Evolutionary conservation across 2,113 vertebrate genomes (phyloP), one percentile per base, ranked within the genome.

Genomic region (Melanerpes formicivorus): DNA sequence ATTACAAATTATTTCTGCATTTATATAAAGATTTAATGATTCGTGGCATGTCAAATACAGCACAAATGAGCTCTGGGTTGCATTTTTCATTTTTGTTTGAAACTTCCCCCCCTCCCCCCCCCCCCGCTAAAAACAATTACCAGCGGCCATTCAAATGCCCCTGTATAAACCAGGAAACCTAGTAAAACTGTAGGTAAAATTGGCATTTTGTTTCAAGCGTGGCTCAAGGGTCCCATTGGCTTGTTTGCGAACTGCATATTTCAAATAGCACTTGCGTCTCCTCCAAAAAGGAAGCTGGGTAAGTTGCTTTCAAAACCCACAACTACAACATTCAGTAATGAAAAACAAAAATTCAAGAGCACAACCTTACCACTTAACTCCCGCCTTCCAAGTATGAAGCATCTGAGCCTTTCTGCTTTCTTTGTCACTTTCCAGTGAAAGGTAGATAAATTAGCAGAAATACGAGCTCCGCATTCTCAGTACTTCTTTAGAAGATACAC

Each of bases 151-250:
- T 95, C 87, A 92, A 94, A 84, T 44, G 86, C 72, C 63, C 85
- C 64, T 92, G 78, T 52, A 84, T 95, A 96, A 97, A 93, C 89
- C 66, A 84, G 80, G 70, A 94, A 97, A 95, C 90, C 90, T 82
- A 93, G 93, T 96, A 96, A 95, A 96, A 93, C 81, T 83, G 88
- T 66, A 89, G 89, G 92, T 60, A 88, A 96, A 96, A 96, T 94
- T 95, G 93, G 82, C 84, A 90, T 88, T 89, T 95, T 96, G 84
- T 89, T 87, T 84, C 87, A 85, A 75, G 88, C 6, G 2, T 80
- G 69, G 95, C 79, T 96, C 77, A 52, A 50, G 82, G 90, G 79
- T 75, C 90, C 72, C 92, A 71, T 82, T 96, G 23, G 13, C 90
- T 91, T 87, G 59, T 55, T 93, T 40, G 56, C 5, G 10, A 80